A percentile compares a stretch with the other conserved stretches of the same genome.
Conservation (phyloP, 92 coral and sea anemone genomes). For the Micromussa lordhowensis region DNA sequence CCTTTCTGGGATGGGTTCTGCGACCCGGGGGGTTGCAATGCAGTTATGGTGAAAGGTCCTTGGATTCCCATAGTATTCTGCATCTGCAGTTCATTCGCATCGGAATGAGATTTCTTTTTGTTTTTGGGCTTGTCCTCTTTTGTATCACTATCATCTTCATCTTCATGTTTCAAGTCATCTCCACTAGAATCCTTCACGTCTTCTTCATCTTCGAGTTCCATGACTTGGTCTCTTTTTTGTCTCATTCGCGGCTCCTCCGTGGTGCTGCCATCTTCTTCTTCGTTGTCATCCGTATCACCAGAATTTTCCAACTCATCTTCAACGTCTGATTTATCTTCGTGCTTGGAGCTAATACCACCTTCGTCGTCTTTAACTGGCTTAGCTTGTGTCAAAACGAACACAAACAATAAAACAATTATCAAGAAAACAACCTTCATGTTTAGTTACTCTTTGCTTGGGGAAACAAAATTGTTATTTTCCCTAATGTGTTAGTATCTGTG, state of each 20-base stretch:
- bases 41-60: slow-evolving; percentile 67
- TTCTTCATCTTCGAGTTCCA: neutral
- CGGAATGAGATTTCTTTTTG: neutral
- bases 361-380: slow-evolving; percentile 30
- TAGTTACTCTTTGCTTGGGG: slow-evolving; percentile 1
- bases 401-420: neutral
- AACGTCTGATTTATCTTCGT: neutral
- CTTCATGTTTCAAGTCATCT: slow-evolving; percentile 9
- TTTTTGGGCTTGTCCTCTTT: slow-evolving; percentile 11
- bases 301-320: slow-evolving; percentile 32
- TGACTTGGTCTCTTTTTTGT: slow-evolving; percentile 15
- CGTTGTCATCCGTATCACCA: slow-evolving; percentile 22
- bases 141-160: neutral
- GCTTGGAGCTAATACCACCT: neutral
- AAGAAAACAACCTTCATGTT: slow-evolving; percentile 13
- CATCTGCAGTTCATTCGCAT: slow-evolving; percentile 18
- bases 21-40: slow-evolving; percentile 53
- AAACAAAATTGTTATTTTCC: neutral
- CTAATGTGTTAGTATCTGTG: neutral
- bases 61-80: slow-evolving; percentile 35
- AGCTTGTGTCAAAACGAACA: slow-evolving; percentile 12
- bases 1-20: neutral
- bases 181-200: slow-evolving; percentile 33
- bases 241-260: slow-evolving; percentile 37
- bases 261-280: slow-evolving; percentile 44